Conservation (phyloP, 2,888 invertebrate species). For the Drosophila nr. perissopoda region DNA sequence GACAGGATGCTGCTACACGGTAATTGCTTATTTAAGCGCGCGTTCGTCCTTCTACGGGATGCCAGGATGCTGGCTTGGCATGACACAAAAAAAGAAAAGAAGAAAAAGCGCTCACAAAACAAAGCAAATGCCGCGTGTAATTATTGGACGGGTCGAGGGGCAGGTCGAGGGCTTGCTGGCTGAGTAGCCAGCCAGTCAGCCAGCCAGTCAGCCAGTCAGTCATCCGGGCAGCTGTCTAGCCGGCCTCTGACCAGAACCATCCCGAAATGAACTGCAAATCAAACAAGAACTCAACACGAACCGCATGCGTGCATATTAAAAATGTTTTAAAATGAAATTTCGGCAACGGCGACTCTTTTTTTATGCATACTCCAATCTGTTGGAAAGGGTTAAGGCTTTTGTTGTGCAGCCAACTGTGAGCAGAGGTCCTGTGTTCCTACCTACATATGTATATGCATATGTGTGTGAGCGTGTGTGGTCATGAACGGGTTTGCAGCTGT, state of each 20-base stretch:
- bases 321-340: conserved; percentile 65
- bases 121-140: conserved; percentile 80
- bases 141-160: conserved; percentile 61
- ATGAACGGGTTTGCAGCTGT: conserved; percentile 62
- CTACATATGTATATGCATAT: not conserved
- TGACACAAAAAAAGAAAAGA: conserved; percentile 14
- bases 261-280: conserved; percentile 72
- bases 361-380: not conserved
- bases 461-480: conserved; percentile 30
- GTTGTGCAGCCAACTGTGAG: conserved; percentile 71
- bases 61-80: conserved; percentile 47
- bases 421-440: conserved; percentile 58
- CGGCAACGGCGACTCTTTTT: conserved; percentile 34
- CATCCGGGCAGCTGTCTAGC: conserved; percentile 66
- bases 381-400: conserved; percentile 69
- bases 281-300: conserved; percentile 55
- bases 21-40: conserved; percentile 81
- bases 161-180: conserved; percentile 21
- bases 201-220: conserved; percentile 19
- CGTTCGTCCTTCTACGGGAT: conserved; percentile 77
- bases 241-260: conserved; percentile 57
- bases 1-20: conserved; percentile 77
- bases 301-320: conserved; percentile 77
- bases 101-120: conserved; percentile 47
- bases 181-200: conserved; percentile 39